phyloP scores from a whole-genome alignment of 35 echinoderm and acorn worm species.

The Nesometra sesokonis region DNA sequence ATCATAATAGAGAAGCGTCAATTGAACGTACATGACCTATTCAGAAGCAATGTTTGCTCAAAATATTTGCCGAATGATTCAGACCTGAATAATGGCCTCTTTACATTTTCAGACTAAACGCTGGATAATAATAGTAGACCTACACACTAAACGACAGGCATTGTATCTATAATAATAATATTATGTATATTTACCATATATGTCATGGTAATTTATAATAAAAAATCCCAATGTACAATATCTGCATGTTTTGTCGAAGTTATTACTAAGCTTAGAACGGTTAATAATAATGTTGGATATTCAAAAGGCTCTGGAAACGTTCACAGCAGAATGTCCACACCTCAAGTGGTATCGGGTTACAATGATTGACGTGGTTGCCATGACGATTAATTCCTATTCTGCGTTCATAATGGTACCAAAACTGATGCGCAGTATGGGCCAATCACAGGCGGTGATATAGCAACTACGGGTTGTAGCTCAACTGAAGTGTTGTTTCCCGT shows the following conservation, averaged over 20 bases:
- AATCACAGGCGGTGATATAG: constrained; percentile 89
- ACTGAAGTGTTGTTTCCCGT: constrained; percentile 43
- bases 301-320: neutral
- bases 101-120: neutral
- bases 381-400: constrained; percentile 90
- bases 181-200: neutral
- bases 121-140: neutral
- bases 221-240: neutral
- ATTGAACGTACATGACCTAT: neutral
- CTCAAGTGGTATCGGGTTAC: constrained; percentile 91
- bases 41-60: neutral
- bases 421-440: constrained; percentile 61
- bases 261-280: neutral
- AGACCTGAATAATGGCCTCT: neutral
- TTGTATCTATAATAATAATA: neutral
- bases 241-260: neutral
- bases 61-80: neutral
- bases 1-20: neutral
- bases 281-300: neutral
- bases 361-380: constrained; percentile 93
- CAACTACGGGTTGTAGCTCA: constrained; percentile 45
- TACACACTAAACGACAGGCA: neutral
- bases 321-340: constrained; percentile 51
- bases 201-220: neutral
- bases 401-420: constrained; percentile 73